Conservation (phyloP, 2,888 invertebrate genomes). For the Andrena trimmerana region DNA sequence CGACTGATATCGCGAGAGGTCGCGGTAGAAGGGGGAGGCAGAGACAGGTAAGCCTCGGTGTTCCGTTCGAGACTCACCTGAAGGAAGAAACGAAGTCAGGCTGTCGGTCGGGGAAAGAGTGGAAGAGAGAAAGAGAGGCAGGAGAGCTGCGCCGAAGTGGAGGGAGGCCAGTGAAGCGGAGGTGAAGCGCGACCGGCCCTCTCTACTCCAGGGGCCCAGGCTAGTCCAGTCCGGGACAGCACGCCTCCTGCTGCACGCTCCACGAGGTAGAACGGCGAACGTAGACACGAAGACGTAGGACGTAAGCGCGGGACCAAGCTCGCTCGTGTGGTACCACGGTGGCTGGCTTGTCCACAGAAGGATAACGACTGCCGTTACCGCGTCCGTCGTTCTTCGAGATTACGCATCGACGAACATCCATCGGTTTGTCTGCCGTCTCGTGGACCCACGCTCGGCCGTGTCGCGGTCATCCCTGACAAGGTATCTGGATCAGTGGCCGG, state of each 20-base stretch:
- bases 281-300: slow-evolving; percentile 75
- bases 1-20: slow-evolving; percentile 69
- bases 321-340: slow-evolving; percentile 53
- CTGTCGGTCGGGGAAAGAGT: slow-evolving; percentile 50
- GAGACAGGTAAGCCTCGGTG: slow-evolving; percentile 67
- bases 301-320: slow-evolving; percentile 66
- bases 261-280: slow-evolving; percentile 81
- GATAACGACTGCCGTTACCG: slow-evolving; percentile 47
- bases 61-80: slow-evolving; percentile 57
- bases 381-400: slow-evolving; percentile 45
- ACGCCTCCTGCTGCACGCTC: slow-evolving; percentile 85
- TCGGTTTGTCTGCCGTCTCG: slow-evolving; percentile 29
- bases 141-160: slow-evolving; percentile 68
- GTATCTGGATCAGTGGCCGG: not conserved
- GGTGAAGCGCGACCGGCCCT: slow-evolving; percentile 84
- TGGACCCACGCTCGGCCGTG: not conserved
- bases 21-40: slow-evolving; percentile 64
- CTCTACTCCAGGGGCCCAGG: slow-evolving; percentile 83
- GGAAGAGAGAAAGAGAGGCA: slow-evolving; percentile 50
- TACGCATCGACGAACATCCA: slow-evolving; percentile 52
- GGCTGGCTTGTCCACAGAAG: slow-evolving; percentile 51
- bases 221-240: slow-evolving; percentile 85
- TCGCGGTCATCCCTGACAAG: slow-evolving; percentile 11
- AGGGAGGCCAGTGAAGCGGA: slow-evolving; percentile 81
- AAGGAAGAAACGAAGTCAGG: slow-evolving; percentile 54